phyloP scores from a whole-genome alignment of 2,888 invertebrate genomes.

The Cheilosia soror region DNA sequence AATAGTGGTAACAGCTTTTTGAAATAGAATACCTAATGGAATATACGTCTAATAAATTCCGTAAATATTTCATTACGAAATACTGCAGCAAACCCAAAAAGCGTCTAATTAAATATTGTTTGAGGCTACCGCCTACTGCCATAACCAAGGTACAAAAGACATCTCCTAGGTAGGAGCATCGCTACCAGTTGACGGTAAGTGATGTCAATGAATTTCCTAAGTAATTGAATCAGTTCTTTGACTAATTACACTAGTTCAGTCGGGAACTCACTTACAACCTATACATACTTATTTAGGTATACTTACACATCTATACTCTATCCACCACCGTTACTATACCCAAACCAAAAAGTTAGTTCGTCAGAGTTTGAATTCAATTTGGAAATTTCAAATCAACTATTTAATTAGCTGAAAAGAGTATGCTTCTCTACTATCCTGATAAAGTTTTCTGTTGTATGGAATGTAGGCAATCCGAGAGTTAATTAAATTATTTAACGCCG shows the following conservation, averaged over 20 bases:
- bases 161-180: slow-evolving; percentile 8
- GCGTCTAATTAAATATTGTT: slow-evolving; percentile 24
- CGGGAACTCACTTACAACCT: slow-evolving; percentile 55
- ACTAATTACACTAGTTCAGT: slow-evolving; percentile 65
- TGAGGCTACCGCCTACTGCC: slow-evolving; percentile 12
- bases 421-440: slow-evolving; percentile 50
- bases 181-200: slow-evolving; percentile 23
- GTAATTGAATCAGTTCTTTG: slow-evolving; percentile 66
- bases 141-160: slow-evolving; percentile 9
- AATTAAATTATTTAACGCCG: slow-evolving; percentile 67
- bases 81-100: neutral
- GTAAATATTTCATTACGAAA: slow-evolving; percentile 4
- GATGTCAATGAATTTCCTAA: slow-evolving; percentile 60
- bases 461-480: slow-evolving; percentile 68
- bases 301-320: neutral
- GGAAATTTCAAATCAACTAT: slow-evolving; percentile 72
- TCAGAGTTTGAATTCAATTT: slow-evolving; percentile 69
- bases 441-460: slow-evolving; percentile 64
- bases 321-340: slow-evolving; percentile 25
- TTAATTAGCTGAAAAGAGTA: slow-evolving; percentile 70
- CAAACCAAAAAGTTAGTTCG: slow-evolving; percentile 59
- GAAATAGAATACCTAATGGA: neutral
- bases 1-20: neutral
- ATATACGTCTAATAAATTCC: neutral
- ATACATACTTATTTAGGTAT: neutral